Conservation (phyloP, 2,888 invertebrate genomes). For the Odontocerum albicorne region DNA sequence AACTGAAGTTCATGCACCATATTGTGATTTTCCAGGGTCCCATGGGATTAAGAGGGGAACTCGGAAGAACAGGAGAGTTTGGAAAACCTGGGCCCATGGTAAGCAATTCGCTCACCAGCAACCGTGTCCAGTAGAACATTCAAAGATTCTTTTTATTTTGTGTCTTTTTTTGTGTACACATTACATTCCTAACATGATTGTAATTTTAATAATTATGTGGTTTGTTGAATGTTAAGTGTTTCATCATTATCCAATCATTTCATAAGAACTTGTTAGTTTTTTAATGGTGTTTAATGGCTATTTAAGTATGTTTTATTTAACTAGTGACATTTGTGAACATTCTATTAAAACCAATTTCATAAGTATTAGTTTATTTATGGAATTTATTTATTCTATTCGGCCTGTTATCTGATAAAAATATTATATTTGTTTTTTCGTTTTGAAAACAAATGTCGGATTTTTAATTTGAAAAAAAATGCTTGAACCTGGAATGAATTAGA, state of each 20-base stretch:
- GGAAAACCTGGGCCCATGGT: conserved; percentile 80
- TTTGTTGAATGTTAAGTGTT: conserved; percentile 33
- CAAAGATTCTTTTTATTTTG: conserved; percentile 13
- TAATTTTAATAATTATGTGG: conserved; percentile 31
- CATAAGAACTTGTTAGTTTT: neutral
- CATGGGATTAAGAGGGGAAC: conserved; percentile 77
- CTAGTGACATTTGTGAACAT: neutral
- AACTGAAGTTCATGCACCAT: conserved; percentile 29
- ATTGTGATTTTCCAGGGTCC: conserved; percentile 63
- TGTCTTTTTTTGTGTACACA: conserved; percentile 13
- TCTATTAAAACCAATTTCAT: neutral
- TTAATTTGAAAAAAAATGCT: conserved; percentile 5
- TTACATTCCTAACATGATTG: conserved; percentile 16
- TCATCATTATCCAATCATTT: neutral
- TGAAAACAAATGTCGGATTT: conserved; percentile 13
- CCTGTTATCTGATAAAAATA: too few species aligned
- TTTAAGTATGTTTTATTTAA: neutral
- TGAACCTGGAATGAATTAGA: conserved; percentile 15
- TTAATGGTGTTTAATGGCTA: neutral
- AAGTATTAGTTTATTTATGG: neutral
- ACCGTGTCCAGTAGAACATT: conserved; percentile 39
- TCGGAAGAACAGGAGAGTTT: conserved; percentile 69
- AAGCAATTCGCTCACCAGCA: conserved; percentile 52
- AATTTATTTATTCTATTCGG: too few species aligned
- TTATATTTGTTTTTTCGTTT: too few species aligned